Percentiles rank a stretch among this genome's conserved stretches.
Conservation (phyloP, 2,888 invertebrate genomes). For the Adineta ricciae region DNA sequence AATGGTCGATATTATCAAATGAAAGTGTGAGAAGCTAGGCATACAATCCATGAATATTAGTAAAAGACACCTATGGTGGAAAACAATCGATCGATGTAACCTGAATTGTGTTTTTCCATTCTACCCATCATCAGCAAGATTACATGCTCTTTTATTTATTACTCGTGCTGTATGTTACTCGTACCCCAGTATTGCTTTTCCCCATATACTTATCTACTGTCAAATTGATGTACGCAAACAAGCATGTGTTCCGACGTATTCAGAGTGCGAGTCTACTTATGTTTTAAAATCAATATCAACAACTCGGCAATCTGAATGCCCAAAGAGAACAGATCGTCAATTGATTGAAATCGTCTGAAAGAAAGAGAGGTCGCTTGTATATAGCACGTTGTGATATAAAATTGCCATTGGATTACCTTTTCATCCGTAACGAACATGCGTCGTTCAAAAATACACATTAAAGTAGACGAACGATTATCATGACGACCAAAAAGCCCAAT, state of each 20-base stretch:
- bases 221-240: background rate
- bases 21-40: no score
- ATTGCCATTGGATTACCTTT: no score
- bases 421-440: no score
- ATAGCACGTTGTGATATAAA: no score
- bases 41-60: no score
- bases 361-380: no score
- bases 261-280: background rate
- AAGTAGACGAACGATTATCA: no score
- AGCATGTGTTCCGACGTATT: background rate
- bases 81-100: no score
- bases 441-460: no score
- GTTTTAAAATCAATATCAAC: background rate
- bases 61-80: no score
- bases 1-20: no score
- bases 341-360: background rate
- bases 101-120: background rate
- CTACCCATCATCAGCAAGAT: background rate
- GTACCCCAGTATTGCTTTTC: background rate
- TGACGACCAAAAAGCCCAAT: conserved; percentile 51
- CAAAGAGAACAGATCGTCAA: background rate
- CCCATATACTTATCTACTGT: background rate
- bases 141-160: background rate
- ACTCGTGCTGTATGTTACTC: background rate
- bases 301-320: no score